A percentile compares a stretch with the other conserved stretches of the same genome.
These are phyloP conservation scores for Drosophila histrio DNA, from an alignment of 2,888 invertebrate genomes.

Conservation along the genomic window DNA sequence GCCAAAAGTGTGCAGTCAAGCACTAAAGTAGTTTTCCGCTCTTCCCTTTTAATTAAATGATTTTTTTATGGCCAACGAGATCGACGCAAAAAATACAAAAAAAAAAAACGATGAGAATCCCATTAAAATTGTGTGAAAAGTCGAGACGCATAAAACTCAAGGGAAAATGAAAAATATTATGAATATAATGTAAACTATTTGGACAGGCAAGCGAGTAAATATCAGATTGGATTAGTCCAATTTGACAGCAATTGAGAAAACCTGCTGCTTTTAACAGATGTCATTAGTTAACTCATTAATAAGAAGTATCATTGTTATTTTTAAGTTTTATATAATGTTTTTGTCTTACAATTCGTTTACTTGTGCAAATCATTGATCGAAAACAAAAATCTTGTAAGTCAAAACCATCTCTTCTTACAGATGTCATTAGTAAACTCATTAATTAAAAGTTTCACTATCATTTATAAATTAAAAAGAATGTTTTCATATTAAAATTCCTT, in stretches of 20 bases:
- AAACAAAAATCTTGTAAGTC: too few relatives aligned
- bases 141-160: slow-evolving; percentile 1
- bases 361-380: too few relatives aligned
- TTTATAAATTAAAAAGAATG: not conserved
- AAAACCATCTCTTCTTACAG: not conserved
- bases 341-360: too few relatives aligned
- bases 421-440: not conserved
- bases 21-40: slow-evolving; percentile 23
- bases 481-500: too few relatives aligned
- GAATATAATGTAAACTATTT: not conserved
- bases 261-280: too few relatives aligned
- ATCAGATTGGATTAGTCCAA: not conserved
- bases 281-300: not conserved
- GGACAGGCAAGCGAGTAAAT: not conserved
- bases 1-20: slow-evolving; percentile 28
- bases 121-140: slow-evolving; percentile 40
- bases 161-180: slow-evolving; percentile 6
- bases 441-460: not conserved
- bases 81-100: slow-evolving; percentile 2
- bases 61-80: slow-evolving; percentile 55
- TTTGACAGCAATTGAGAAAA: not conserved
- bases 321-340: not conserved
- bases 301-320: too few relatives aligned
- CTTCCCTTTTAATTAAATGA: slow-evolving; percentile 43
- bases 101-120: slow-evolving; percentile 18